A percentile compares a stretch with the other conserved stretches of the same genome.
phyloP scores from a whole-genome alignment of 2,888 invertebrate species.

The Diaperis boleti region DNA sequence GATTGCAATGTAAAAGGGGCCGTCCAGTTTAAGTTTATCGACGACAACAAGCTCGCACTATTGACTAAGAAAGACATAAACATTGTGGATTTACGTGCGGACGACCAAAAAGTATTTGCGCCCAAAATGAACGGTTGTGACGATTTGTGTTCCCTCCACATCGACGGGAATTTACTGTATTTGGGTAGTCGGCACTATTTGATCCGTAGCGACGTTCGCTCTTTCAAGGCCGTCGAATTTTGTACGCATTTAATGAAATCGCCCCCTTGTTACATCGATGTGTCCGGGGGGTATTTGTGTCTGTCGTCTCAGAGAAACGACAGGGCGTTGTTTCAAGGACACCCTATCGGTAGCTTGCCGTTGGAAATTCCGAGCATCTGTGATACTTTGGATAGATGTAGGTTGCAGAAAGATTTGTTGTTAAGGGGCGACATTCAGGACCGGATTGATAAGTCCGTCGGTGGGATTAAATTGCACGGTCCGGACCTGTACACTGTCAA shows the following conservation, averaged over 20 bases:
- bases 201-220: constrained; percentile 17
- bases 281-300: constrained; percentile 46
- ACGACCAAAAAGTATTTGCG: constrained; percentile 1
- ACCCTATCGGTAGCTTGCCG: constrained; percentile 49
- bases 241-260: constrained; percentile 33
- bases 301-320: constrained; percentile 48
- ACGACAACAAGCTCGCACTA: constrained; percentile 2
- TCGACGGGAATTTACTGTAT: constrained; percentile 1
- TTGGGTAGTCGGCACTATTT: constrained; percentile 25
- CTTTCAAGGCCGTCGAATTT: constrained; percentile 21
- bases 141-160: constrained; percentile 24
- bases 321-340: constrained; percentile 52
- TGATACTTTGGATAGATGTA: constrained; percentile 46
- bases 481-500: background rate
- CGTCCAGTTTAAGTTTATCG: constrained; percentile 10
- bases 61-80: constrained; percentile 17
- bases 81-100: constrained; percentile 19
- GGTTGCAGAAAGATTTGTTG: constrained; percentile 42
- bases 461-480: constrained; percentile 50
- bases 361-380: constrained; percentile 48
- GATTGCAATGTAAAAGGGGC: constrained; percentile 2
- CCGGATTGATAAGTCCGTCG: constrained; percentile 45
- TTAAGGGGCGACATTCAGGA: constrained; percentile 43
- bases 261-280: constrained; percentile 51
- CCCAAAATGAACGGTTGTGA: constrained; percentile 15